A percentile compares a stretch with the other conserved stretches of the same genome.
These are phyloP conservation scores for Chelidonichthys spinosus DNA, from an alignment of 2,797 vertebrate genomes.

Conservation along the genomic window DNA sequence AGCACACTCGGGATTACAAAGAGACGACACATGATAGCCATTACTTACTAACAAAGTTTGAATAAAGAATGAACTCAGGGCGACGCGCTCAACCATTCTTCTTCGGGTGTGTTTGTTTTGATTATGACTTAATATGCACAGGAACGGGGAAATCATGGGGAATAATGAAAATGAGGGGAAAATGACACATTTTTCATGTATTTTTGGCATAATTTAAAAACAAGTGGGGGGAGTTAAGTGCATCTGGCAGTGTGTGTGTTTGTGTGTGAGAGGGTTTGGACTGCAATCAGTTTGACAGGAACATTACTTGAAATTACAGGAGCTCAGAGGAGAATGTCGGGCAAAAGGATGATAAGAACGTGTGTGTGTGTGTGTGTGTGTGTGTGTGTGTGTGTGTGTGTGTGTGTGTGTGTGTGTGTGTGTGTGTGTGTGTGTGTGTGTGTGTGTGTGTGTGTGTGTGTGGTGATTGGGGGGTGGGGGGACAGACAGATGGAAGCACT, in stretches of 20 bases:
- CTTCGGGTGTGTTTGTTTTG: not conserved
- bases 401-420: too few species aligned
- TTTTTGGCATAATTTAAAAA: conserved; percentile 4
- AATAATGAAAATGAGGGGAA: not conserved
- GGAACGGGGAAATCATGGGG: conserved; percentile 12
- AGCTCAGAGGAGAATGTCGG: conserved; percentile 29
- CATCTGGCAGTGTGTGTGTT: not conserved
- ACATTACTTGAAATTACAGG: conserved; percentile 44
- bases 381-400: not conserved
- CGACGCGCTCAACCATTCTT: conserved; percentile 28
- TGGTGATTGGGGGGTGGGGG: conserved; percentile 8
- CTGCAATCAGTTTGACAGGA: conserved; percentile 24
- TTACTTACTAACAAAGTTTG: conserved; percentile 43
- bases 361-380: conserved; percentile 12
- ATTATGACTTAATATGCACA: conserved; percentile 3
- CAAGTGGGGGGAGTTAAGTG: not conserved
- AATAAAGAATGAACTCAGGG: conserved; percentile 32
- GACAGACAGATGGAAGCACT: conserved; percentile 78
- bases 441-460: conserved; percentile 4
- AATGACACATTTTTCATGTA: not conserved
- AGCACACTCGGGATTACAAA: conserved; percentile 26
- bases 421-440: conserved; percentile 7
- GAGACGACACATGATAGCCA: conserved; percentile 47
- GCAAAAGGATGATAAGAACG: conserved; percentile 4
- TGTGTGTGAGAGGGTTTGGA: not conserved